Evolutionary conservation across 2,113 vertebrate species (phyloP).

Genomic region (Thymallus thymallus): DNA sequence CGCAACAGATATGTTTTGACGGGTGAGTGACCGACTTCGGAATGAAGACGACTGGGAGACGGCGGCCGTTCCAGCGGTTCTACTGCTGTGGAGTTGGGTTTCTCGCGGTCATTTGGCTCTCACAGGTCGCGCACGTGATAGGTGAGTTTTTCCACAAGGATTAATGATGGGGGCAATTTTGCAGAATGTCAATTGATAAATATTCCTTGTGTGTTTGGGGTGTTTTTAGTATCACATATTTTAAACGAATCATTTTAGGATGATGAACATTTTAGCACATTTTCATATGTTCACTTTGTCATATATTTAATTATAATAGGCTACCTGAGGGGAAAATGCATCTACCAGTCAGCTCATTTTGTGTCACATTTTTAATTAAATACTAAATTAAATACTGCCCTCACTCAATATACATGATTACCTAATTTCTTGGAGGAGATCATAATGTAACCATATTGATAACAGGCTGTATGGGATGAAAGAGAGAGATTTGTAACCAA

Average conservation of each 20-base stretch:
- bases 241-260: too few relatives aligned
- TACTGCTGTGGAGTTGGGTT: slow-evolving; percentile 75
- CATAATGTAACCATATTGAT: neutral
- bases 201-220: too few relatives aligned
- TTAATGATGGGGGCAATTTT: neutral
- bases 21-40: slow-evolving; percentile 55
- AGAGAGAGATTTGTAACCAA: neutral
- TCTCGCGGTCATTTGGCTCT: slow-evolving; percentile 68
- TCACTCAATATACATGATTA: neutral
- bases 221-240: too few relatives aligned
- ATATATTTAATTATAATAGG: too few relatives aligned
- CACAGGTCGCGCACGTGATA: slow-evolving; percentile 70
- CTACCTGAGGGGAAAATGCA: too few relatives aligned
- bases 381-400: too few relatives aligned
- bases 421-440: neutral
- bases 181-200: neutral
- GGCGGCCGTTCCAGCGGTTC: slow-evolving; percentile 73
- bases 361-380: too few relatives aligned
- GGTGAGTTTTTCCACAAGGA: slow-evolving; percentile 58
- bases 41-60: slow-evolving; percentile 72
- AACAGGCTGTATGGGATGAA: neutral
- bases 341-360: too few relatives aligned
- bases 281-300: too few relatives aligned
- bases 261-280: too few relatives aligned
- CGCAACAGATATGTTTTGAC: slow-evolving; percentile 61